Percentiles rank a stretch among this genome's conserved stretches.
Evolutionary conservation across 2,113 vertebrate genomes (phyloP).

Genomic region (Protomyctophum bolini): DNA sequence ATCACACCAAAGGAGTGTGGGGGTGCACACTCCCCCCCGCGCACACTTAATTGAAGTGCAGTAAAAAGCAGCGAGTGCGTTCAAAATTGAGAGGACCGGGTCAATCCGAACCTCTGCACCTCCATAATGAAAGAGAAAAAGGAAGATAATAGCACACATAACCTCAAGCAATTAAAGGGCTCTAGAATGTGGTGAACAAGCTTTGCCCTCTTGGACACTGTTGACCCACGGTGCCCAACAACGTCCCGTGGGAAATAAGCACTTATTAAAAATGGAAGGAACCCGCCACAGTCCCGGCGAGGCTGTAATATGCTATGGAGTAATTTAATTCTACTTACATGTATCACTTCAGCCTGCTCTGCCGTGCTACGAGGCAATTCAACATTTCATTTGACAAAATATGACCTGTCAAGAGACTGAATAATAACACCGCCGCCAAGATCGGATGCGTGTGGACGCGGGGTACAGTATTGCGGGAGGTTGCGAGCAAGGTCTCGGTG

Average conservation of each 20-base stretch:
- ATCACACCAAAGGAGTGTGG: conserved; percentile 41
- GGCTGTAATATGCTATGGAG: conserved; percentile 79
- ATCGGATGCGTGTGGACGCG: conserved; percentile 63
- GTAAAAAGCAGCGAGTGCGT: conserved; percentile 71
- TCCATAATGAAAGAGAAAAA: conserved; percentile 80
- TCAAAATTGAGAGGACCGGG: conserved; percentile 77
- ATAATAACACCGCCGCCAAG: conserved; percentile 66
- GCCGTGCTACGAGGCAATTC: conserved; percentile 72
- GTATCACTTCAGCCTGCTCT: conserved; percentile 74
- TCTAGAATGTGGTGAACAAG: conserved; percentile 80
- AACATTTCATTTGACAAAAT: conserved; percentile 81
- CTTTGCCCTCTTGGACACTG: conserved; percentile 79
- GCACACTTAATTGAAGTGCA: conserved; percentile 68
- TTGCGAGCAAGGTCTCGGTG: conserved; percentile 12
- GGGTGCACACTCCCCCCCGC: no score
- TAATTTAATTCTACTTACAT: conserved; percentile 82
- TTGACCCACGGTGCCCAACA: conserved; percentile 79
- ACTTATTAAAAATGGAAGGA: conserved; percentile 81
- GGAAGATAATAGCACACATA: conserved; percentile 80
- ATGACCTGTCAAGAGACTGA: conserved; percentile 78
- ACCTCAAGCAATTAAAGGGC: conserved; percentile 79
- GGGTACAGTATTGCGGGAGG: conserved; percentile 29
- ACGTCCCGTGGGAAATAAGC: conserved; percentile 77
- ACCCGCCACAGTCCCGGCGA: conserved; percentile 74
- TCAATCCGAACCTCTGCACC: conserved; percentile 76